Base-by-base conservation (phyloP, 1,140 invertebrate genomes). In the Listronotus oregonensis region DNA sequence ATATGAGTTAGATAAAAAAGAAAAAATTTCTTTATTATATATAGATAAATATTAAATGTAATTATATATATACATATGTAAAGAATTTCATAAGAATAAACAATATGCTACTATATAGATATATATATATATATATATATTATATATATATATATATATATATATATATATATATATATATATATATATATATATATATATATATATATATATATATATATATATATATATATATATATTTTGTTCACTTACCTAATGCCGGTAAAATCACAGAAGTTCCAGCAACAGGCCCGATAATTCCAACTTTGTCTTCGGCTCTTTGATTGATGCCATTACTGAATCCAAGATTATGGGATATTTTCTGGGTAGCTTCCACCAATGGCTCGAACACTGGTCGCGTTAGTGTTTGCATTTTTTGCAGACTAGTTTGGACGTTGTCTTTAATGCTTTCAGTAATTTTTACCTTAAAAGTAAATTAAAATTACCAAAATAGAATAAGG, bases 271-370 rank as follows among this genome's bases (percentile, higher is more conserved):
- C 86, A 0, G 86, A 84, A 80, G 71, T 37, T 71, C 77, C 78
- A 9, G 82, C 82, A 21, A 77, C 78, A 17, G 76, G 73, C n/a
- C 78, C 82, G 0, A 86, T 82, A 7, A 85, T 82, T 1, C 87
- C 89, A n/a, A 91, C 82, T 73, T 90, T 90, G 69, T 92, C 86
- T 75, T 90, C 85, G 5, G 87, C 85, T n/a, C 81, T 80, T 71
- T 72, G 62, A 17, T 27, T 31, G 68, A 55, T 73, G 72, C 11
- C 72, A 58, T 77, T 75, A 1, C 85, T 83, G 1, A 91, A 78
- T 5, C 90, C 90, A 8, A 91, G 78, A 74, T 91, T 92, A 58
- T 89, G 82, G 1, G 87, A 87, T 54, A 90, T 90, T 78, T 91
- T 90, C 3, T 90, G 87, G 0, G 89, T 89, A 0, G 89, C 90